Evolutionary conservation across 2,113 vertebrate genomes (phyloP).

Genomic region (Proterorhinus semilunaris): DNA sequence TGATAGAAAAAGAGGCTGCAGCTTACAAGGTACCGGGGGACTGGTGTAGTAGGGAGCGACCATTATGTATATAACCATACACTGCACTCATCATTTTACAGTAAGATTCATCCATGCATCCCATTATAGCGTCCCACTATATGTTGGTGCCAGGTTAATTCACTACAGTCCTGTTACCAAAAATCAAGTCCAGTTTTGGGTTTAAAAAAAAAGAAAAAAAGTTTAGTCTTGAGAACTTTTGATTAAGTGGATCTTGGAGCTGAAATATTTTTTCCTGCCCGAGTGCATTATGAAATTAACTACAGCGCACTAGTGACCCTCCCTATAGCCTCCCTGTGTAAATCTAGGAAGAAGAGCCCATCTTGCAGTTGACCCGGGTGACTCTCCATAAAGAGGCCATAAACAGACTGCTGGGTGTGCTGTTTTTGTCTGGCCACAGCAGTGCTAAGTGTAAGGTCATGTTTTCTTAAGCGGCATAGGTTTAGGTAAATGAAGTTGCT

Average conservation of each 20-base stretch:
- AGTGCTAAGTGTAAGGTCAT: conserved; percentile 42
- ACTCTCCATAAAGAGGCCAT: conserved; percentile 56
- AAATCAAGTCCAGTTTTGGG: conserved; percentile 11
- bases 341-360: conserved; percentile 55
- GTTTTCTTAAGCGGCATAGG: conserved; percentile 28
- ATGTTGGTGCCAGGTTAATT: neutral
- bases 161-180: neutral
- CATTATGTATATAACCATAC: too few relatives aligned
- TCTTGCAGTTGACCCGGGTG: conserved; percentile 53
- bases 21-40: too few relatives aligned
- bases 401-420: conserved; percentile 60
- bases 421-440: conserved; percentile 39
- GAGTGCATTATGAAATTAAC: conserved; percentile 75
- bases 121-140: neutral
- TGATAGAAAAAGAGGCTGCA: neutral
- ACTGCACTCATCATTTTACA: too few relatives aligned
- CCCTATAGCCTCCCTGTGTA: conserved; percentile 52
- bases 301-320: conserved; percentile 55
- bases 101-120: neutral
- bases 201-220: conserved; percentile 6
- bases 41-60: too few relatives aligned
- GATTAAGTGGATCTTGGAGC: conserved; percentile 61
- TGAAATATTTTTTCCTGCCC: conserved; percentile 64
- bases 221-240: conserved; percentile 35
- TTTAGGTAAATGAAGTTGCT: conserved; percentile 31